A percentile compares a stretch with the other conserved stretches of the same genome.
These are phyloP conservation scores for Spheniscus humboldti DNA, from an alignment of 2,797 vertebrate species.

Conservation along the genomic window DNA sequence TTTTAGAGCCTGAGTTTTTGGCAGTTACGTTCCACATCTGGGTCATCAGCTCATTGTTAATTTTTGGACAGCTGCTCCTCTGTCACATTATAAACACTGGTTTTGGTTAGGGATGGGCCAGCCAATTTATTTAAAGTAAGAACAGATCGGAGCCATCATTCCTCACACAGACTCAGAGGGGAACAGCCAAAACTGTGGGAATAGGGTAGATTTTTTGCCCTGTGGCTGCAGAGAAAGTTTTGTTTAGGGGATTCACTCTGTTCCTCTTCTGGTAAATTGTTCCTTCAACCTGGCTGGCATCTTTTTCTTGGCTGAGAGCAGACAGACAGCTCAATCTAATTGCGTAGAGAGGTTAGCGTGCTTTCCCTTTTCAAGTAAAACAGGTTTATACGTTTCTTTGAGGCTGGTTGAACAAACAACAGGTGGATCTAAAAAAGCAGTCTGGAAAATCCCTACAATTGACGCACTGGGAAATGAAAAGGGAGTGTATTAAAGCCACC, in stretches of 20 bases:
- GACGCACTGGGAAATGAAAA: neutral
- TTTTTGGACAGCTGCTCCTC: neutral
- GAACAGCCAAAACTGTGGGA: neutral
- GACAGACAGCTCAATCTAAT: constrained; percentile 2
- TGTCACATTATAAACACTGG: neutral
- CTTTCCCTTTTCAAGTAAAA: constrained; percentile 40
- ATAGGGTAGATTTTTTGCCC: neutral
- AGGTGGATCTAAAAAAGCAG: constrained; percentile 35
- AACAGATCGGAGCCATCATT: neutral
- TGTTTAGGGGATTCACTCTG: neutral
- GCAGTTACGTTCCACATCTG: neutral
- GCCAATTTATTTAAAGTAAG: neutral
- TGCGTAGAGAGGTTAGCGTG: neutral
- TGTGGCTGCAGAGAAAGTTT: neutral
- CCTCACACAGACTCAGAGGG: neutral
- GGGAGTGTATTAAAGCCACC: neutral
- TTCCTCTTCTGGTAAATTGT: constrained; percentile 4
- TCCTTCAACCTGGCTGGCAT: neutral
- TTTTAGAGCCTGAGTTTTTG: neutral
- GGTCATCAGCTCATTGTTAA: neutral
- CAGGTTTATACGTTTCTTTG: constrained; percentile 19
- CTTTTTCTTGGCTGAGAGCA: neutral
- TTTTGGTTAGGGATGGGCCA: neutral
- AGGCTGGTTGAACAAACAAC: constrained; percentile 26
- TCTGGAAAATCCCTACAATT: constrained; percentile 19